Evolutionary conservation across 2,113 vertebrate species (phyloP).

Genomic region (Rana temporaria): DNA sequence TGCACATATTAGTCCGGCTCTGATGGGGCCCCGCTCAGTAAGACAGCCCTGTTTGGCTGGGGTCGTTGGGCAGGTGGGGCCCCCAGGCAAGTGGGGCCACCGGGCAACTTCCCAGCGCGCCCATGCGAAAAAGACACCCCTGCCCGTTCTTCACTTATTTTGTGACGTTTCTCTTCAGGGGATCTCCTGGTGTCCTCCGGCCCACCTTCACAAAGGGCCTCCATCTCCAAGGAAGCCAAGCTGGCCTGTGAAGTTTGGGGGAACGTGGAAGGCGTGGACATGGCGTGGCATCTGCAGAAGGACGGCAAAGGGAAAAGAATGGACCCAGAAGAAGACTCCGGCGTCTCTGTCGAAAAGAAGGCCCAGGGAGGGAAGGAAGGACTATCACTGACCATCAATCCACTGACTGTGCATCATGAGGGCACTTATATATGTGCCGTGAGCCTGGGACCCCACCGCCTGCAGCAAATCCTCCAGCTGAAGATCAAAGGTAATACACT

Average conservation of each 20-base stretch:
- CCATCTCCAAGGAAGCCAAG: constrained; percentile 67
- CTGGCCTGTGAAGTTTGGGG: constrained; percentile 80
- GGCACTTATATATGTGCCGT: constrained; percentile 81
- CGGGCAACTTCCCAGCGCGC: too few species aligned
- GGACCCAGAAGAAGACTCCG: constrained; percentile 60
- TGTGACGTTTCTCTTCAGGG: constrained; percentile 67
- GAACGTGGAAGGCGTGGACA: constrained; percentile 52
- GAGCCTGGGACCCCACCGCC: constrained; percentile 65
- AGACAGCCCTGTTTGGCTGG: too few species aligned
- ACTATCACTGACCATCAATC: constrained; percentile 71
- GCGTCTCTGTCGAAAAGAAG: constrained; percentile 61
- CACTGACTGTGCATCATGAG: constrained; percentile 72
- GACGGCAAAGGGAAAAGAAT: constrained; percentile 75
- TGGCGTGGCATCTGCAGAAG: constrained; percentile 84
- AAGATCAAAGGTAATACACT: constrained; percentile 70
- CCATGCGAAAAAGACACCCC: too few species aligned
- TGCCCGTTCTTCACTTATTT: neutral
- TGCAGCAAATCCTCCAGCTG: constrained; percentile 79
- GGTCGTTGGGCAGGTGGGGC: too few species aligned
- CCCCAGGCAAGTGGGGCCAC: too few species aligned
- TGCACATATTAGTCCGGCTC: too few species aligned
- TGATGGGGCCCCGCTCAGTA: too few species aligned
- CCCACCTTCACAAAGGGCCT: constrained; percentile 63
- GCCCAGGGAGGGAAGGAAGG: constrained; percentile 67
- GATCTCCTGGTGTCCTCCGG: constrained; percentile 79